These are phyloP conservation scores for Arnoldichthys spilopterus DNA, from an alignment of 2,797 vertebrate genomes.

Conservation along the genomic window DNA sequence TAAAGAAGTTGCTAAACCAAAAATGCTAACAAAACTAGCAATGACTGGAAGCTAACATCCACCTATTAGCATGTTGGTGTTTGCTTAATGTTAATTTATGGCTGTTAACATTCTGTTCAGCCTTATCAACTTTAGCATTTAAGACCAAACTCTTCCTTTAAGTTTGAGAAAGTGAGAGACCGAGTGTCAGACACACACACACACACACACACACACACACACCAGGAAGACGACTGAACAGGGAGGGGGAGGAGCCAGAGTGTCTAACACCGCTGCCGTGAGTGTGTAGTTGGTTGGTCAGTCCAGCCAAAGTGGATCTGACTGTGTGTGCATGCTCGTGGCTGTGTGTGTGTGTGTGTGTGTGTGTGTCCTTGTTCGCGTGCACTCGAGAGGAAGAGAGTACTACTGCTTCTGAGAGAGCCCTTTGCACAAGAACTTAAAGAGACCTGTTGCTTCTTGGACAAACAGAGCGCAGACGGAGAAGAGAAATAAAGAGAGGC, in stretches of 20 bases:
- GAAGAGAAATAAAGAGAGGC: conserved; percentile 17
- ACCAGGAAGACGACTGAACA: conserved; percentile 49
- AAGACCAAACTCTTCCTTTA: no score
- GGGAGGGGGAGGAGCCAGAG: conserved; percentile 33
- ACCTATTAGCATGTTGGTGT: background rate
- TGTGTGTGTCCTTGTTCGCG: background rate
- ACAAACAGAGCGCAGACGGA: conserved; percentile 8
- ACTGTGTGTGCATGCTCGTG: background rate
- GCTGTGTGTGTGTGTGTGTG: background rate
- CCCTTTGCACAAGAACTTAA: background rate
- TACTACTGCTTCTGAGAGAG: background rate
- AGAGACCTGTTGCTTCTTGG: background rate
- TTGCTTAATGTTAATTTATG: background rate
- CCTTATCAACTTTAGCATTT: no score
- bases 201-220: conserved; percentile 12
- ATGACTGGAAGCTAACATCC: background rate
- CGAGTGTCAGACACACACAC: no score
- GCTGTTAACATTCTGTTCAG: no score
- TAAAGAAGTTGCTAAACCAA: no score
- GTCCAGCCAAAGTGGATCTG: conserved; percentile 16
- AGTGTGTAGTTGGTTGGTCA: background rate
- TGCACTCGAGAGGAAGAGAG: conserved; percentile 45
- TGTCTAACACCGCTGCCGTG: conserved; percentile 1
- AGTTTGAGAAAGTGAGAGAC: no score
- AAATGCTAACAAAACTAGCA: background rate